Base-by-base conservation (phyloP, 2,113 vertebrate genomes). In the Cepphus grylle region DNA sequence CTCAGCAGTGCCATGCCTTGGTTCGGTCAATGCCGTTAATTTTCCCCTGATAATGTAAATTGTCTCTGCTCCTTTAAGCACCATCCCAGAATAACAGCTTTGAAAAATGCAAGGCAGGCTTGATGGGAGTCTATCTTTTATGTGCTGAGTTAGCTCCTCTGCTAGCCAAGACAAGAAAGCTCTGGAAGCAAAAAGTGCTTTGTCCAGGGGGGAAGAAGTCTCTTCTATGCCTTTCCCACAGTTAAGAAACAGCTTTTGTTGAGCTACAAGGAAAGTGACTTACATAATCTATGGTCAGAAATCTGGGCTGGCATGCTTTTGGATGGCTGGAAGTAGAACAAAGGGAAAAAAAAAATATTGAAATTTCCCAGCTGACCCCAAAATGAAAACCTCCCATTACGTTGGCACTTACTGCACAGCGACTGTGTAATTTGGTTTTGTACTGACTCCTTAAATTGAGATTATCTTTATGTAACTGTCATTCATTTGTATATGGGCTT, bases 101-200 rank as follows among this genome's bases (percentile, higher is more conserved):
- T 82, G 83, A 34, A 84, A 90, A 91, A 76, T 21, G 25, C 62
- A 88, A 71, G 61, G 55, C 85, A 80, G 72, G 10, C 52, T 92
- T 79, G 76, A 81, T 69, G 65, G 72, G 72, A 91, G 52, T 47
- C 42, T 89, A 2, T 88, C 25, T 70, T 81, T 84, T 76, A 65
- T 91, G 88, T 89, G 94, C 95, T 95, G 86, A 95, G 27, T 91
- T 94, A 91, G 80, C 73, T 96, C 27, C 30, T 87, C 80, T 91
- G 61, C 65, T 73, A 93, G 73, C 88, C 93, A 95, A 81, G 83
- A 53, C 56, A 90, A 69, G 81, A 94, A 85, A 85, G 34, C 53
- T 91, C 77, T 82, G 61, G 83, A 79, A 91, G 62, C 11, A 14
- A 89, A 14, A 89, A 96, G 36, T 87, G 47, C 56, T 91, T 92